These are phyloP conservation scores for Callorhinus ursinus DNA, from an alignment of 2,113 vertebrate genomes.

Conservation along the genomic window DNA sequence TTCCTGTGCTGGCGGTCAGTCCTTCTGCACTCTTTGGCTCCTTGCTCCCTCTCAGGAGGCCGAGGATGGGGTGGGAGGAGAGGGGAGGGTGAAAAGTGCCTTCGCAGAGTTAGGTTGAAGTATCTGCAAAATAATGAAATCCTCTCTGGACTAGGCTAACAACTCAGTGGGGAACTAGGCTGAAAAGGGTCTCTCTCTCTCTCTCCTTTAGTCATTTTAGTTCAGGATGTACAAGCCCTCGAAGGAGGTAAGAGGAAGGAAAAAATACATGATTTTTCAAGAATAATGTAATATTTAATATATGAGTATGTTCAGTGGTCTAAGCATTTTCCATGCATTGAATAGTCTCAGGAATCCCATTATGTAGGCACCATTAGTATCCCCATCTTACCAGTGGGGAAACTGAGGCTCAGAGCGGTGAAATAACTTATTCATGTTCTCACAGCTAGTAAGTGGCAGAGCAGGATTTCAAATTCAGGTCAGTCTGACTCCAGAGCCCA, in stretches of 20 bases:
- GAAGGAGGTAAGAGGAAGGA: neutral
- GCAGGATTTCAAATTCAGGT: neutral
- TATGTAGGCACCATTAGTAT: neutral
- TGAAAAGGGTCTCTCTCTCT: neutral
- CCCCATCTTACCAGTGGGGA: neutral
- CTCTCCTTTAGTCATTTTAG: neutral
- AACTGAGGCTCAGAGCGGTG: neutral
- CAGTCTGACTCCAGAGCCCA: neutral
- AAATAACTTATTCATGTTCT: neutral
- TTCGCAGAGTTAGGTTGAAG: neutral
- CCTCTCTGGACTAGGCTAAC: neutral
- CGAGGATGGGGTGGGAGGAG: neutral
- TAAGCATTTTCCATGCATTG: neutral
- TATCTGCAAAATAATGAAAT: neutral
- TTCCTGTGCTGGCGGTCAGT: neutral
- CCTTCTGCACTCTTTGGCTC: neutral
- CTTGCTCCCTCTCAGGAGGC: neutral
- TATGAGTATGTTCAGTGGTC: neutral
- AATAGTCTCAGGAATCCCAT: neutral
- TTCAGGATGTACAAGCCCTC: neutral
- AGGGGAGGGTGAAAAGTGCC: neutral
- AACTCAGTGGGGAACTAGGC: neutral
- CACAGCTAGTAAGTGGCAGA: neutral
- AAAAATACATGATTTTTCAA: neutral
- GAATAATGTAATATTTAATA: constrained; percentile 22